phyloP scores from a whole-genome alignment of 1,140 invertebrate genomes.

The Pseudomyrmex gracilis region DNA sequence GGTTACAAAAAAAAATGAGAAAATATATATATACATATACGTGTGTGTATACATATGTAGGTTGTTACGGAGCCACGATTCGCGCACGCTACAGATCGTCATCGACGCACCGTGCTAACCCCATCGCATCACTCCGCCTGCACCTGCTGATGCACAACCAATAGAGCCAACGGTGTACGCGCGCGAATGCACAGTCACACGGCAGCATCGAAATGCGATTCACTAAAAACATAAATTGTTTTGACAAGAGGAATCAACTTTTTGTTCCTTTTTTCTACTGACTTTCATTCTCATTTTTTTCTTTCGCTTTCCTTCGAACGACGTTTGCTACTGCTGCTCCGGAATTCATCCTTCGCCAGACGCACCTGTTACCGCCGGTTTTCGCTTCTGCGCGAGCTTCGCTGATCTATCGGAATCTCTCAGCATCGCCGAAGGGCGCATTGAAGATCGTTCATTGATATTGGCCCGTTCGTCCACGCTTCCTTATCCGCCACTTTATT shows the following conservation, averaged over 20 bases:
- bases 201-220: too few species aligned
- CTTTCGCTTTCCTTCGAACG: too few species aligned
- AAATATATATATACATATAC: not conserved
- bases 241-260: not conserved
- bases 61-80: slow-evolving; percentile 53
- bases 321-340: not conserved
- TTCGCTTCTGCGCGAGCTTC: slow-evolving; percentile 25
- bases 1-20: not conserved
- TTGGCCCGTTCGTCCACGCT: slow-evolving; percentile 51
- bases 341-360: not conserved
- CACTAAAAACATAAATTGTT: not conserved
- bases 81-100: slow-evolving; percentile 51
- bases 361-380: slow-evolving; percentile 23
- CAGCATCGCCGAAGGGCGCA: slow-evolving; percentile 40
- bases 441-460: slow-evolving; percentile 24
- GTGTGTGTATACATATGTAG: not conserved
- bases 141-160: slow-evolving; percentile 55
- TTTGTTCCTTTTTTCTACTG: not conserved
- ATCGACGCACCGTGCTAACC: slow-evolving; percentile 11
- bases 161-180: slow-evolving; percentile 29
- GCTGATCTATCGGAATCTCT: slow-evolving; percentile 12
- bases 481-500: slow-evolving; percentile 56
- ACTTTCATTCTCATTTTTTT: too few species aligned
- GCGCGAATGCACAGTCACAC: slow-evolving; percentile 3
- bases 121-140: slow-evolving; percentile 31